Evolutionary conservation across 1,140 invertebrate species (phyloP).

Genomic region (Achroia grisella): DNA sequence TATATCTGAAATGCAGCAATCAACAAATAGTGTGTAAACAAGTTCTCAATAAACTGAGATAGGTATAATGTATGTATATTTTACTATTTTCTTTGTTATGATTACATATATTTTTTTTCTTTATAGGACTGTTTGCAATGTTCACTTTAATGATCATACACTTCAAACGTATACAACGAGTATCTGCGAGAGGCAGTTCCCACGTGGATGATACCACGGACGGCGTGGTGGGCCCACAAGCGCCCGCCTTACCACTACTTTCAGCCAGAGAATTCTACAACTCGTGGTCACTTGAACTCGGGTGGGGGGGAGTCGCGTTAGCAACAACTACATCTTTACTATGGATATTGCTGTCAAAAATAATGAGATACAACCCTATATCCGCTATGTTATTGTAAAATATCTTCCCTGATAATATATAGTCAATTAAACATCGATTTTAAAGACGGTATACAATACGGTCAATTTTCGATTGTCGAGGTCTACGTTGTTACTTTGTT

Average conservation of each 20-base stretch:
- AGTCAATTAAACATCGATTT: slow-evolving; percentile 5
- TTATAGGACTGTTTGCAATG: slow-evolving; percentile 88
- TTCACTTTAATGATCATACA: slow-evolving; percentile 93
- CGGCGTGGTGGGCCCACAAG: slow-evolving; percentile 78
- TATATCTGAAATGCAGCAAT: no score
- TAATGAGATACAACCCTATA: slow-evolving; percentile 91
- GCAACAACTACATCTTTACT: slow-evolving; percentile 85
- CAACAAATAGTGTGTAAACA: no score
- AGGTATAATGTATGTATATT: no score
- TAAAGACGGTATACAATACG: not conserved
- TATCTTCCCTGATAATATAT: slow-evolving; percentile 1
- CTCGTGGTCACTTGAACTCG: slow-evolving; percentile 88
- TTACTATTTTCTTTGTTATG: no score
- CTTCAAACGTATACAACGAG: slow-evolving; percentile 84
- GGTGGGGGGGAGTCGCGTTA: slow-evolving; percentile 86
- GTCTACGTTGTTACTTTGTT: no score
- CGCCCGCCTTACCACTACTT: slow-evolving; percentile 54
- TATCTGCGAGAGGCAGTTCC: slow-evolving; percentile 73
- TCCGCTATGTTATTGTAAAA: slow-evolving; percentile 80
- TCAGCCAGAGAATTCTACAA: slow-evolving; percentile 82
- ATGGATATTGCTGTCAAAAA: slow-evolving; percentile 91
- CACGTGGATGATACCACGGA: slow-evolving; percentile 78
- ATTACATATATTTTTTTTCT: slow-evolving; percentile 16
- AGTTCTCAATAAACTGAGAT: no score
- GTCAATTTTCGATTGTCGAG: slow-evolving; percentile 1